phyloP scores from a whole-genome alignment of 92 coral and sea anemone genomes.

The Diadumene lineata region DNA sequence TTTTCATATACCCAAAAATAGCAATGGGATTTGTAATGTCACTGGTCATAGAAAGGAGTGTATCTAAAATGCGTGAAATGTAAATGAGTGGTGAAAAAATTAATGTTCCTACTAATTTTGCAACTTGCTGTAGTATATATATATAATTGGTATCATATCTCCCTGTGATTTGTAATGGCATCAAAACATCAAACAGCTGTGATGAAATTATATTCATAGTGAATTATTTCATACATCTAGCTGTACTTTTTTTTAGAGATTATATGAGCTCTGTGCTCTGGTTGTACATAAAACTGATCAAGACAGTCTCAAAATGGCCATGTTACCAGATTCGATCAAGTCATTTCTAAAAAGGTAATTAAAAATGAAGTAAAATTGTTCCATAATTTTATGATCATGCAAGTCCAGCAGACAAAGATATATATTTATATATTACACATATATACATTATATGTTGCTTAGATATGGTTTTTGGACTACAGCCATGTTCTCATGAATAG shows the following conservation, averaged over 20 bases:
- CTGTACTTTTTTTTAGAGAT: slow-evolving; percentile 52
- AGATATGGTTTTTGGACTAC: too few species aligned
- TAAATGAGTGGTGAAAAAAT: too few species aligned
- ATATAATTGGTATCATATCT: background rate
- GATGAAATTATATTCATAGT: background rate
- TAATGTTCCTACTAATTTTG: too few species aligned
- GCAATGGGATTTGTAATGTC: too few species aligned
- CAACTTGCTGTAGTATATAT: too few species aligned
- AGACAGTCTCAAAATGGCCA: slow-evolving; percentile 33
- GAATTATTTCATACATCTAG: background rate
- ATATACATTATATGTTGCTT: too few species aligned
- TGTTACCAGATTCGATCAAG: slow-evolving; percentile 50
- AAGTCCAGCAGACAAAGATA: too few species aligned
- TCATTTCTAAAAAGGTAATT: slow-evolving; percentile 60
- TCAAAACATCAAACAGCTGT: background rate
- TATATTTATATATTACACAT: too few species aligned
- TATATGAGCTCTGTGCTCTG: slow-evolving; percentile 65
- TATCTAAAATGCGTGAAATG: too few species aligned
- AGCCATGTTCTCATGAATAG: too few species aligned
- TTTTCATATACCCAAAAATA: too few species aligned
- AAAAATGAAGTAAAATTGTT: background rate
- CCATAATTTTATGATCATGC: background rate
- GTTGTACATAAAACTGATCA: slow-evolving; percentile 40
- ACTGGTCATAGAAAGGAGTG: too few species aligned
- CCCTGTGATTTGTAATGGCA: background rate